Percentiles rank a stretch among this genome's conserved stretches.
Evolutionary conservation across 2,797 vertebrate genomes (phyloP).

Genomic region (Esox lucius): DNA sequence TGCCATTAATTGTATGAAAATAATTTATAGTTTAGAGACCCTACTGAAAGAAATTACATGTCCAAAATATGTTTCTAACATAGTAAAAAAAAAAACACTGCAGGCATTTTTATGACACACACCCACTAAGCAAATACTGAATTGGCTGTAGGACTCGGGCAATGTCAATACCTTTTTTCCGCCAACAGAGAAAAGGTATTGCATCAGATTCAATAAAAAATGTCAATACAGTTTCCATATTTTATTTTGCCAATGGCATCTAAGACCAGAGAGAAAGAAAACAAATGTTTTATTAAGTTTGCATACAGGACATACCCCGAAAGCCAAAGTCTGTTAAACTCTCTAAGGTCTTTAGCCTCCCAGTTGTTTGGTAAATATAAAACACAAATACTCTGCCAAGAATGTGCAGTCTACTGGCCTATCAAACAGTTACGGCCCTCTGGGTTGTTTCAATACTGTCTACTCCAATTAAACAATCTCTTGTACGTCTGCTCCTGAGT

Average conservation of each 20-base stretch:
- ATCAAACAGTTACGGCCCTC: not conserved
- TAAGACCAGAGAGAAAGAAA: not conserved
- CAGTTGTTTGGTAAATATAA: not conserved
- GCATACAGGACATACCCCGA: not conserved
- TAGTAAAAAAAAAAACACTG: too few species aligned
- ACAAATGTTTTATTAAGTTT: not conserved
- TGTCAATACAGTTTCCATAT: too few species aligned
- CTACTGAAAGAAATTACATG: too few species aligned
- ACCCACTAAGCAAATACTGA: too few species aligned
- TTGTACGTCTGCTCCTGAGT: constrained; percentile 4
- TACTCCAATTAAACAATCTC: constrained; percentile 10
- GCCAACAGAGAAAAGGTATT: too few species aligned
- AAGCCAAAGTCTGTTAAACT: not conserved
- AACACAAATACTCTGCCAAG: constrained; percentile 2
- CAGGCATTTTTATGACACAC: too few species aligned
- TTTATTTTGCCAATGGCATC: not conserved
- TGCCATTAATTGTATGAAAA: too few species aligned
- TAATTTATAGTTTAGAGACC: too few species aligned
- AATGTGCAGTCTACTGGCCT: constrained; percentile 4
- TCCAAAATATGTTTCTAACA: too few species aligned
- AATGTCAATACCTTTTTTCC: too few species aligned
- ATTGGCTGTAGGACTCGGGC: too few species aligned
- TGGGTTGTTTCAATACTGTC: constrained; percentile 22
- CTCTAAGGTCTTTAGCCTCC: not conserved
- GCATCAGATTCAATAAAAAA: too few species aligned